phyloP scores from a whole-genome alignment of 2,113 vertebrate species.

The Anser cygnoides region DNA sequence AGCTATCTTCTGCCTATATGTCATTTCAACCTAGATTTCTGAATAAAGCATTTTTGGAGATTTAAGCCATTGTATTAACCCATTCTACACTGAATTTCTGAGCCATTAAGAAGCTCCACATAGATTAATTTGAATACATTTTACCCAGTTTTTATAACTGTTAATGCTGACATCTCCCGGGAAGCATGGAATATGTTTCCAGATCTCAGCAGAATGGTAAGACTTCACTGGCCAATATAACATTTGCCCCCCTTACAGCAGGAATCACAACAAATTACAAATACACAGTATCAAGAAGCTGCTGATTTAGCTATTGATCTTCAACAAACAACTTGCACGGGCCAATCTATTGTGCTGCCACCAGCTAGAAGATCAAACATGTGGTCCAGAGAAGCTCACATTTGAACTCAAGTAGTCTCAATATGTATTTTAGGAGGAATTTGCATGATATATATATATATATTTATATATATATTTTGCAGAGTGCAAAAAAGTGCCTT shows the following conservation, averaged over 20 bases:
- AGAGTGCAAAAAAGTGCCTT: not conserved
- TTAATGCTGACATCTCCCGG: not conserved
- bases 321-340: not conserved
- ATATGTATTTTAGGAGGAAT: not conserved
- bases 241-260: not conserved
- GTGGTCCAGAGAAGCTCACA: not conserved
- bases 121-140: not conserved
- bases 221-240: not conserved
- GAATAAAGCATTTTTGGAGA: slow-evolving; percentile 38
- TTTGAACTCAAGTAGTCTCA: not conserved
- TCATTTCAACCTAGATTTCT: slow-evolving; percentile 45
- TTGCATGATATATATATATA: not conserved
- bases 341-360: not conserved
- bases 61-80: slow-evolving; percentile 16
- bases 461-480: not conserved
- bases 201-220: not conserved
- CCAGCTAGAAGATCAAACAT: not conserved
- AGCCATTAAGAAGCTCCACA: not conserved
- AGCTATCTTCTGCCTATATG: slow-evolving; percentile 3
- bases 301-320: not conserved
- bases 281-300: not conserved
- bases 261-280: not conserved
- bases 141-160: not conserved
- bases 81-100: not conserved
- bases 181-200: not conserved